Evolutionary conservation across 2,797 vertebrate species (phyloP), one percentile per base, ranked within the genome.

Genomic region (Scolopax bukidnonensis): DNA sequence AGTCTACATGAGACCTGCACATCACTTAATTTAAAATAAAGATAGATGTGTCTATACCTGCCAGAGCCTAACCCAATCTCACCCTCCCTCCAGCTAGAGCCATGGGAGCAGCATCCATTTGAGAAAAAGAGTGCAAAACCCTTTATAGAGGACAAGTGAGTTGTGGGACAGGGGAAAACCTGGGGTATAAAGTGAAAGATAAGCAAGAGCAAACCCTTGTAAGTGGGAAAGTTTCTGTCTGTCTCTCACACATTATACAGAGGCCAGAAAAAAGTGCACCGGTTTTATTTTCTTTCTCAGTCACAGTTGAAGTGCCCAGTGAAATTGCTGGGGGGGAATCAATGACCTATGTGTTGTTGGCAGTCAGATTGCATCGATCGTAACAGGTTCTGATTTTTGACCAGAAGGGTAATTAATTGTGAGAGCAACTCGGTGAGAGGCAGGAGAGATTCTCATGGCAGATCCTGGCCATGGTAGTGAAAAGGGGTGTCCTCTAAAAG

Each of bases 291-390:
- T 82, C 73, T 63, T 90, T 68, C 65, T 59, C 56, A 40, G 17
- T 12, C 57, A 12, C 43, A 41, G 50, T 10, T 61, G 57, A 67
- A 81, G 45, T 1, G 1, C 43, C 51, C 60, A 70, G 68, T 92
- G 60, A 83, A 92, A 63, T 47, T 41, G 27, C 83, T 94, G 77
- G 56, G 87, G 38, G 50, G 64, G 40, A 92, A 84, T 89, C 88
- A 61, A 77, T 83, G 81, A 30, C 51, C 32, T 78, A 8, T 87
- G 78, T 87, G 84, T 57, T 85, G 78, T 3, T 80, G 69, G 70
- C 61, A 90, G 84, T 59, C 75, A 92, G 90, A 93, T 32, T 54
- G 18, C 78, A 85, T 95, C 0, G 56, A 92, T 41, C 4, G 0
- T 63, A 71, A 68, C 18, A 24, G 78, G 53, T 47, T 47, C 13